These are phyloP conservation scores for Alectura lathami DNA, from an alignment of 2,113 vertebrate species.

Conservation along the genomic window DNA sequence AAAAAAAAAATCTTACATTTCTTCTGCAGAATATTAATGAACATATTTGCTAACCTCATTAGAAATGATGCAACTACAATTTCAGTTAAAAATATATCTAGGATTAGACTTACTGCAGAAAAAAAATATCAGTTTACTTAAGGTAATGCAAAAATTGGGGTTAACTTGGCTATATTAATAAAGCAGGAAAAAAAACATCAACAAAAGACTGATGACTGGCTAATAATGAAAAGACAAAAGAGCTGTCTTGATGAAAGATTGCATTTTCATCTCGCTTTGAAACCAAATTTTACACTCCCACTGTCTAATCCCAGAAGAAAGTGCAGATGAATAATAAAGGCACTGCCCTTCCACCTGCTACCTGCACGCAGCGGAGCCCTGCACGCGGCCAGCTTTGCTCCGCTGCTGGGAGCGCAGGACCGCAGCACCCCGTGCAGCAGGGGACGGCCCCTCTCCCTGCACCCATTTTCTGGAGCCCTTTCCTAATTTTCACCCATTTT, in stretches of 20 bases:
- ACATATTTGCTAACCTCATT: neutral
- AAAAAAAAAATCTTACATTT: neutral
- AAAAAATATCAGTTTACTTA: neutral
- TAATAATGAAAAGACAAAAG: neutral
- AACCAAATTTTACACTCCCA: neutral
- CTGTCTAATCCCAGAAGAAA: neutral
- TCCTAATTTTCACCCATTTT: no score
- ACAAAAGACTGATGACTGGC: neutral
- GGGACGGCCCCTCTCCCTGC: neutral
- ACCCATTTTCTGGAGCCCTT: neutral
- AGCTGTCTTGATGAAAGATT: neutral
- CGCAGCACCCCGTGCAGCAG: neutral
- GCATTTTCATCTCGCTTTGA: neutral
- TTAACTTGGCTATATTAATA: neutral
- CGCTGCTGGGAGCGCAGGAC: neutral
- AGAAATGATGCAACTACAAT: neutral
- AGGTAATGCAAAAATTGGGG: neutral
- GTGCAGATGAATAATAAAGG: neutral
- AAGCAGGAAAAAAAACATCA: neutral
- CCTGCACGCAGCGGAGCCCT: neutral
- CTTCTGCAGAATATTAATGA: neutral
- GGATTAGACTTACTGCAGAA: neutral
- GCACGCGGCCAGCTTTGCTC: accelerated
- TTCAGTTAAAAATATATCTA: neutral
- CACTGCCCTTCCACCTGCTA: neutral